A percentile compares a stretch with the other conserved stretches of the same genome.
These are phyloP conservation scores for Labeo catla DNA, from an alignment of 2,113 vertebrate species.

Conservation along the genomic window DNA sequence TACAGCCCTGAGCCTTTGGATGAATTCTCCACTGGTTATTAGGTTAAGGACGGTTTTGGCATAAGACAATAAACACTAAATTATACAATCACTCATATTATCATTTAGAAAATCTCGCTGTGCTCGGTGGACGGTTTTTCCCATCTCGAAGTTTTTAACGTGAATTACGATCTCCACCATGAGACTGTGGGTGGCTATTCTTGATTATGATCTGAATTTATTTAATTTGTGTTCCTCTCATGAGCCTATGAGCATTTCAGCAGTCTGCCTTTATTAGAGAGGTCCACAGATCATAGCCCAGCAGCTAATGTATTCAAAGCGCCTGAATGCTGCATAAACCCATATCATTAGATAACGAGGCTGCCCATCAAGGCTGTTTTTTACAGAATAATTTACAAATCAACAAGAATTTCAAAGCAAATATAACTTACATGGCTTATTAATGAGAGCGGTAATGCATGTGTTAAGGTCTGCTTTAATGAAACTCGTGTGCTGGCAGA, in stretches of 20 bases:
- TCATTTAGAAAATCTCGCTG: not conserved
- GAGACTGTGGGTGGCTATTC: slow-evolving; percentile 27
- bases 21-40: slow-evolving; percentile 17
- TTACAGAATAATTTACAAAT: slow-evolving; percentile 48
- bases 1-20: not conserved
- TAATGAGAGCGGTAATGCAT: slow-evolving; percentile 24
- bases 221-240: slow-evolving; percentile 29
- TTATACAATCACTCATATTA: slow-evolving; percentile 27
- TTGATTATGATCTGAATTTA: slow-evolving; percentile 32
- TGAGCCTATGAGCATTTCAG: slow-evolving; percentile 4
- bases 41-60: slow-evolving; percentile 15
- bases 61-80: slow-evolving; percentile 24
- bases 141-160: not conserved
- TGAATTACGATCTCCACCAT: not conserved
- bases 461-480: slow-evolving; percentile 28
- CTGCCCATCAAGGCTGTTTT: slow-evolving; percentile 34
- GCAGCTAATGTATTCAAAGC: slow-evolving; percentile 25
- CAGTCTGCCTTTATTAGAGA: slow-evolving; percentile 23
- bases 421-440: slow-evolving; percentile 2
- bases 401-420: slow-evolving; percentile 37
- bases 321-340: slow-evolving; percentile 29
- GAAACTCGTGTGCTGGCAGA: not conserved
- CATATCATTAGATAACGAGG: slow-evolving; percentile 44
- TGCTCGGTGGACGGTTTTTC: not conserved
- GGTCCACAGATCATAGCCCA: slow-evolving; percentile 7